Base-by-base conservation (phyloP, 2,113 vertebrate genomes). In the Maylandia zebra region DNA sequence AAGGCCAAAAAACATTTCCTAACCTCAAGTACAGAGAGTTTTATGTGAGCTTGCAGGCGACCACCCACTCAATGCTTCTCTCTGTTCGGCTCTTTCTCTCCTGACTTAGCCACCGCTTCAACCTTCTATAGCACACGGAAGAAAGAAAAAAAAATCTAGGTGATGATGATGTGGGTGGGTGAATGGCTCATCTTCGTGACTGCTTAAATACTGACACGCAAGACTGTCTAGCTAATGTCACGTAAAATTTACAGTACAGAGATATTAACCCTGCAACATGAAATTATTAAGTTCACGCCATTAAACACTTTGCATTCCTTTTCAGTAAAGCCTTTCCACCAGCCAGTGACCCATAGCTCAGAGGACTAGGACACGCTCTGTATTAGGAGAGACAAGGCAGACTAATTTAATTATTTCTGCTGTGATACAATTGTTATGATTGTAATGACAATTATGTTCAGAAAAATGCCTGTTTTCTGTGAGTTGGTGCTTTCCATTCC, bases 321-420 rank as follows among this genome's bases (percentile, higher is more conserved):
- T 50, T 22, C 74, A 89, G 48, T 71, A 30, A 86, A 89, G 56
- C 56, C 38, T 38, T 76, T 83, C 78, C 69, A 84, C 87, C 71
- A 81, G 83, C 76, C 86, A 69, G 30, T 94, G 91, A 93, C 93
- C 94, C 87, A 45, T 53, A 52, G 34, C 91, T 89, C 66, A 57
- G 83, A 90, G 76, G 17, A 81, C 43, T 74, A 84, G 81, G 32
- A 71, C 36, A 64, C 17, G 13, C 22, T 83, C 78, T 86, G 93
- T 94, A 96, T 94, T 92, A 93, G 93, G 30, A 84, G 88, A 92
- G 91, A 90, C 91, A 87, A 82, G 82, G 57, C 81, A 48, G 80
- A 57, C 86, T 92, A 92, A 92, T 94, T 92, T 84, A 92, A 91
- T 95, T 90, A 94, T 86, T 81, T 85, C 80, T 66, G n/a, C 90